phyloP scores from a whole-genome alignment of 1,140 invertebrate species.

The Drosophila varians region DNA sequence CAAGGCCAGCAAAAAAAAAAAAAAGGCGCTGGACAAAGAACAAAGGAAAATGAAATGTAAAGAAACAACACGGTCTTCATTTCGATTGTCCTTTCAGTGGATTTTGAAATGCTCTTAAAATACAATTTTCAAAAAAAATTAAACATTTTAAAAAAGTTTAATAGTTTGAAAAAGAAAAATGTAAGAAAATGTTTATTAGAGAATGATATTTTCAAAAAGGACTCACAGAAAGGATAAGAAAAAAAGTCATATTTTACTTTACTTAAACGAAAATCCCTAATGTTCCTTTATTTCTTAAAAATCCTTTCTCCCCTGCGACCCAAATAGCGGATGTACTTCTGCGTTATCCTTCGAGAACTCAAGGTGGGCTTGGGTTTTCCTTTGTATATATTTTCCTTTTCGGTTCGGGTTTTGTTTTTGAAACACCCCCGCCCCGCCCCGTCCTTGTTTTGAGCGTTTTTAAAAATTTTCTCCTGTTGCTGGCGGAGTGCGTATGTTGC shows the following conservation, averaged over 20 bases:
- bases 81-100: too few species aligned
- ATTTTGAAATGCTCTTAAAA: constrained; percentile 20
- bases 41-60: constrained; percentile 28
- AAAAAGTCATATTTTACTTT: not conserved
- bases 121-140: not conserved
- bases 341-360: not conserved
- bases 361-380: not conserved
- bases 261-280: not conserved
- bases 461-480: constrained; percentile 31
- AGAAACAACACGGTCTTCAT: constrained; percentile 19
- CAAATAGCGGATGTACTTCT: not conserved
- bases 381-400: not conserved
- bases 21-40: constrained; percentile 18
- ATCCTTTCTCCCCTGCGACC: not conserved
- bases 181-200: too few species aligned
- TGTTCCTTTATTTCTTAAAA: not conserved
- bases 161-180: too few species aligned
- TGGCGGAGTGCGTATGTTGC: constrained; percentile 28
- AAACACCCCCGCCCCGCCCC: too few species aligned
- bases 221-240: too few species aligned
- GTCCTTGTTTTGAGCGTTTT: constrained; percentile 3
- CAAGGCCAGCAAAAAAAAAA: not conserved
- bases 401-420: constrained; percentile 6
- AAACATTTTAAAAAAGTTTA: not conserved
- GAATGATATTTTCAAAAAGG: too few species aligned